phyloP scores from a whole-genome alignment of 2,797 vertebrate species.

The Pelochelys cantorii region DNA sequence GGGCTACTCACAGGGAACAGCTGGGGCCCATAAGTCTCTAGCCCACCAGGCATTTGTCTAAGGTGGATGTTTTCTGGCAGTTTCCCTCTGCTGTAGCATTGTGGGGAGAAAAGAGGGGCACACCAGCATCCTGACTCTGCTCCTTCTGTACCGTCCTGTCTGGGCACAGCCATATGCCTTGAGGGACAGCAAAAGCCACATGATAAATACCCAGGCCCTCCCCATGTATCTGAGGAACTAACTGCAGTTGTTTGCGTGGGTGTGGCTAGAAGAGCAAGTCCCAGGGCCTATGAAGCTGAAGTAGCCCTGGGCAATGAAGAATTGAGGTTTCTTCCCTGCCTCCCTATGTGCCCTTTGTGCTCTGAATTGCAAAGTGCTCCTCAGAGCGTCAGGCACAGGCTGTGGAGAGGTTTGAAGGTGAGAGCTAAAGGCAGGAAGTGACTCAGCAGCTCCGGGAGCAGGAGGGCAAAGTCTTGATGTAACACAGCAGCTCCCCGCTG shows the following conservation, averaged over 20 bases:
- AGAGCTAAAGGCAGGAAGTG: conserved; percentile 39
- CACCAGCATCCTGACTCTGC: not conserved
- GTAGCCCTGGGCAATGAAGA: not conserved
- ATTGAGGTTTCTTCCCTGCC: not conserved
- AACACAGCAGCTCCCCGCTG: not conserved
- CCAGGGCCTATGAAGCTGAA: fast-evolving
- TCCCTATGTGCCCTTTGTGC: not conserved
- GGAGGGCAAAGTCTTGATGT: not conserved
- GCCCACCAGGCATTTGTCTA: not conserved
- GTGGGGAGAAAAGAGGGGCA: not conserved
- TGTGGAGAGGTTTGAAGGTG: not conserved
- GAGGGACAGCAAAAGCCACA: not conserved
- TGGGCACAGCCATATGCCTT: too few species aligned
- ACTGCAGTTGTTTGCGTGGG: not conserved
- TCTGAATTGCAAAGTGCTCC: not conserved
- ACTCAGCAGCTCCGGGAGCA: not conserved
- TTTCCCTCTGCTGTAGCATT: not conserved
- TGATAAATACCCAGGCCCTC: not conserved
- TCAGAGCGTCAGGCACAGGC: not conserved
- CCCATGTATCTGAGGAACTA: fast-evolving
- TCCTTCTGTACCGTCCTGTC: not conserved
- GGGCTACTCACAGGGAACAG: not conserved
- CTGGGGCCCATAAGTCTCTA: not conserved
- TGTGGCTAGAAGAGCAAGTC: not conserved
- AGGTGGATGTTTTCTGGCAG: not conserved